phyloP scores from a whole-genome alignment of 1,140 invertebrate genomes.

The Copidosoma floridanum region DNA sequence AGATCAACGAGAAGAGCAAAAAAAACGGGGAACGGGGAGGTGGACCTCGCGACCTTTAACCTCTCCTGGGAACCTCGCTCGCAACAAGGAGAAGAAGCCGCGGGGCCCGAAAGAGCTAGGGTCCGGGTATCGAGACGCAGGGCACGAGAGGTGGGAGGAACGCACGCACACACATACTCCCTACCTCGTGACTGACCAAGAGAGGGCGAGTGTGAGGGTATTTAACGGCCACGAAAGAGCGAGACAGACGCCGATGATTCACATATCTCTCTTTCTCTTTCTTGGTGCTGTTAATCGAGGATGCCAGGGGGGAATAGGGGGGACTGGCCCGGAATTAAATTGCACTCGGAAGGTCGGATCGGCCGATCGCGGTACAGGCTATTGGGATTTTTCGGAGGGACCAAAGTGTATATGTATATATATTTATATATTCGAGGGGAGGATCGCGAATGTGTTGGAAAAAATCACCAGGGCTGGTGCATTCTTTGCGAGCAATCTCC shows the following conservation, averaged over 20 bases:
- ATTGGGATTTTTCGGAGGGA: slow-evolving; percentile 2
- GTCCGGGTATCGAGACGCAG: background rate
- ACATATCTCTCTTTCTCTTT: background rate
- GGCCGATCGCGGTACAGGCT: slow-evolving; percentile 11
- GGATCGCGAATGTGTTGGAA: too few species aligned
- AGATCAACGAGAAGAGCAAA: background rate
- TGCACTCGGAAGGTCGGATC: slow-evolving; percentile 24
- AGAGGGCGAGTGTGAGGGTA: background rate
- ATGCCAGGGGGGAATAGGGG: background rate
- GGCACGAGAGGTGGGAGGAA: background rate
- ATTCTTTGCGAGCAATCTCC: too few species aligned
- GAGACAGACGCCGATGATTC: slow-evolving; percentile 4
- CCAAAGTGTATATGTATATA: too few species aligned
- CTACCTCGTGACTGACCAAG: too few species aligned
- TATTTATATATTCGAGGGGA: too few species aligned
- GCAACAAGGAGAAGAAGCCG: slow-evolving; percentile 23
- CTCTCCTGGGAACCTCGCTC: slow-evolving; percentile 29
- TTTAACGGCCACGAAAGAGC: background rate
- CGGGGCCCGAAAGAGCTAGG: slow-evolving; percentile 16
- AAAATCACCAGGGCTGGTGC: too few species aligned
- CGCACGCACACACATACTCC: background rate
- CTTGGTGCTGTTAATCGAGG: slow-evolving; percentile 1
- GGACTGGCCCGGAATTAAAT: slow-evolving; percentile 21
- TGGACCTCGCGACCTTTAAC: slow-evolving; percentile 34
- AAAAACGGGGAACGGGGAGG: slow-evolving; percentile 16